Conservation (phyloP, 1,140 invertebrate genomes). For the Drosophila virilis region DNA sequence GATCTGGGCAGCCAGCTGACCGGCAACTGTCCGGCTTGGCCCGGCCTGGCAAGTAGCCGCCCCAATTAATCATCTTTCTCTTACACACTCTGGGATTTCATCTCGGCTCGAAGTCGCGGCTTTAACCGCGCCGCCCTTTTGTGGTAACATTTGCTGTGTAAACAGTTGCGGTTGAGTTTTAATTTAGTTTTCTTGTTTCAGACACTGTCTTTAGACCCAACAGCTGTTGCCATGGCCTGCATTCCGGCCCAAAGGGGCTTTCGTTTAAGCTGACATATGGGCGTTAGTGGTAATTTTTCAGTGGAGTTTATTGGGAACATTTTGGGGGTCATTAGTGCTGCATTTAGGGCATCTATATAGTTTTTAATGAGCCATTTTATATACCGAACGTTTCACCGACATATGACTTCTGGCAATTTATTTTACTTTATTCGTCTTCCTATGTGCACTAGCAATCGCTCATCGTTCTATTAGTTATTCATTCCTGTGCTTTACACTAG, state of each 20-base stretch:
- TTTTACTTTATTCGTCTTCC: neutral
- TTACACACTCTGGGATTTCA: slow-evolving; percentile 42
- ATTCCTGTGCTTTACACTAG: neutral
- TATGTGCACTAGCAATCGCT: neutral
- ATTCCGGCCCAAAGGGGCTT: slow-evolving; percentile 36
- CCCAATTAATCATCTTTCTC: slow-evolving; percentile 68
- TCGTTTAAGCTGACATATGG: slow-evolving; percentile 78
- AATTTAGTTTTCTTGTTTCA: slow-evolving; percentile 73
- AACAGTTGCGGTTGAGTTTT: slow-evolving; percentile 78
- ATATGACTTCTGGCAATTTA: slow-evolving; percentile 42
- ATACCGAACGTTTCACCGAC: slow-evolving; percentile 13
- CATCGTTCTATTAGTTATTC: neutral
- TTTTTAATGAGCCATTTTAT: slow-evolving; percentile 35
- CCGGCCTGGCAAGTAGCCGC: slow-evolving; percentile 48
- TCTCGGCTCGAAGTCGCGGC: slow-evolving; percentile 27
- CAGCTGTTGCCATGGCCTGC: slow-evolving; percentile 54
- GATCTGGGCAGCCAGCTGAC: slow-evolving; percentile 32
- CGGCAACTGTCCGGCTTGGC: slow-evolving; percentile 29
- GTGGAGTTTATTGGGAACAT: slow-evolving; percentile 67
- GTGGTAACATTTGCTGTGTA: slow-evolving; percentile 81
- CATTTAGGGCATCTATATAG: slow-evolving; percentile 27
- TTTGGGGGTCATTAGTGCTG: slow-evolving; percentile 65
- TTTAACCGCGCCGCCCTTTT: slow-evolving; percentile 53
- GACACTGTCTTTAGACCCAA: slow-evolving; percentile 29
- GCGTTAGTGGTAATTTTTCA: slow-evolving; percentile 79